Base-by-base conservation (phyloP, 2,888 invertebrate genomes). In the Lepas anatifera region DNA sequence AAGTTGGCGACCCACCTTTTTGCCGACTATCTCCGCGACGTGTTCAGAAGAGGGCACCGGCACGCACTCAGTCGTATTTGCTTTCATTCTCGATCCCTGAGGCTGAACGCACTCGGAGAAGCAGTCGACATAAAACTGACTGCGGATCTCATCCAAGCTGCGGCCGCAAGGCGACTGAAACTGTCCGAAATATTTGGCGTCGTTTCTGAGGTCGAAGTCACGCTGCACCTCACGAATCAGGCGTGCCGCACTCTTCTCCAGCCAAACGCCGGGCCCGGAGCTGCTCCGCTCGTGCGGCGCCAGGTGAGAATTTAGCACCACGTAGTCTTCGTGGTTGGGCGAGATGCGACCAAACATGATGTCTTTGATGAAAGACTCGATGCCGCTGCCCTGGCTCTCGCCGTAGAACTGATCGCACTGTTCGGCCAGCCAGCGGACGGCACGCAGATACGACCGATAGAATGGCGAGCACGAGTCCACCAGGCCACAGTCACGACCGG, bases 11-110 rank as follows among this genome's bases (percentile, higher is more conserved):
- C 85, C 84, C 85, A 97, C 98, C 99, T 92, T 99, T 99, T 98
- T 86, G 78, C 99, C 99, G 78, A 99, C 99, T 82, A 99, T 99
- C 85, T 99, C 99, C 16, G 99, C 99, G 79, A 99, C 99, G 86
- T 99, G 99, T 81, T 99, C 99, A 70, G 97, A 97, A 79, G 95
- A 95, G 25, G 99, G 99, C 76, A 99, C 99, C 75, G 97, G 96
- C 75, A 99, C 99, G 83, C 96, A 96, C 85, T 98, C 97, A 72
- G 98, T 99, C 90, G 97, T 97, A 83, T 98, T 99, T 35, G 63
- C 63, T n/a, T 63, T 63, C 63, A 63, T 63, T 22, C 63, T 32
- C 3, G 11, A 63, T 13, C 63, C 63, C 22, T 63, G 63, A 18
- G 63, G 35, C 35, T 63, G 63, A 22, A 63, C 22, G 35, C 35